These are phyloP conservation scores for Eremophila alpestris DNA, from an alignment of 2,797 vertebrate species.

Conservation along the genomic window DNA sequence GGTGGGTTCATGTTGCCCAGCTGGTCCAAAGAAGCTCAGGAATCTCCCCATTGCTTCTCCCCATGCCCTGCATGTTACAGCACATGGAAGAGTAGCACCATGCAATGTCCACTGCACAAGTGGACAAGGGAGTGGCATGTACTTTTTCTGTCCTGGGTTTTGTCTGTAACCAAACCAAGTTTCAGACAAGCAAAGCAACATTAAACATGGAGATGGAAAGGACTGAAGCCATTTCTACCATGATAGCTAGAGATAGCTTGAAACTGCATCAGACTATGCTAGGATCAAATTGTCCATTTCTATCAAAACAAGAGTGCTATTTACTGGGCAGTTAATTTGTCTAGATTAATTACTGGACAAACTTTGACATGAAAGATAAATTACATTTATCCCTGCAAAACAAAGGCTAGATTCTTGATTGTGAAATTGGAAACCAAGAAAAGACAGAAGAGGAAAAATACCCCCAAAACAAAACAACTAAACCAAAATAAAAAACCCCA, in stretches of 20 bases:
- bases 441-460: neutral
- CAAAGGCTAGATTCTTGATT: neutral
- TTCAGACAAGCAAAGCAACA: neutral
- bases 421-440: neutral
- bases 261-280: neutral
- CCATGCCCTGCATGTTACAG: neutral
- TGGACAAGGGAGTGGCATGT: fast-evolving
- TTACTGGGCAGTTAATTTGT: neutral
- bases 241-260: neutral
- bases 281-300: neutral
- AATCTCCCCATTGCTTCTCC: neutral
- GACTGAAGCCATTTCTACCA: neutral
- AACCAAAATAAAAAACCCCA: neutral
- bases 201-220: neutral
- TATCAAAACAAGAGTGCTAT: neutral
- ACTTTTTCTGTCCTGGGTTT: neutral
- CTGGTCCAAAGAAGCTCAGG: neutral
- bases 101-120: fast-evolving
- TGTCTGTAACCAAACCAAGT: neutral
- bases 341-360: neutral
- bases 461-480: neutral
- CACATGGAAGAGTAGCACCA: neutral
- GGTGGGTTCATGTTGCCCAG: neutral
- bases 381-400: neutral
- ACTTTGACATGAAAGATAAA: neutral